Base-by-base conservation (phyloP, 2,113 vertebrate species). In the Pao palembangensis region DNA sequence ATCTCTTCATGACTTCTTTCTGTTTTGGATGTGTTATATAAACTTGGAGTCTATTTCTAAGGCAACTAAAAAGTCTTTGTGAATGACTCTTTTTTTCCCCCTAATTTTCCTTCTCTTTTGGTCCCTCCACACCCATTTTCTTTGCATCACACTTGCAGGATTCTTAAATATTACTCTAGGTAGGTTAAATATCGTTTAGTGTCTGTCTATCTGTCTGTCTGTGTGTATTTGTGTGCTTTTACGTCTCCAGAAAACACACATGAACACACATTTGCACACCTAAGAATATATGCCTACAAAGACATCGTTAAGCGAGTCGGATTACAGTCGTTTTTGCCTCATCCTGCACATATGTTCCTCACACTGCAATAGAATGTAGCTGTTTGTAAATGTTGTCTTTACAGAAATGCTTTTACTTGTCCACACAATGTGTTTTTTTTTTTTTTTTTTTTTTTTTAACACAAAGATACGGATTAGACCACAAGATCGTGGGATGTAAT, bases 101-200 rank as follows among this genome's bases (percentile, higher is more conserved):
- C 20, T 71, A 71, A 64, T 80, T 87, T 84, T 82, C 82, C 79
- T 76, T 85, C 74, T 86, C 78, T 85, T 88, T 85, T 84, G 68
- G 72, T 85, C 88, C 88, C 73, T 80, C 82, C 80, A 85, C 84
- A 85, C 82, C 86, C 82, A 85, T 86, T 85, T 86, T 80, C 85
- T 85, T 84, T 89, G 87, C 88, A 85, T 90, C 84, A 85, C 81
- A 89, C 85, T 86, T 86, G 80, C 79, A 64, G 90, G 90, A 91
- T 79, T 87, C 88, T 90, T 89, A 85, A 88, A 87, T 89, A 69
- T 89, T 76, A 84, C 78, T 80, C 87, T 91, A 90, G 89, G 89
- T 91, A 91, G 89, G 89, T 91, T 90, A 86, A 90, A 63, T 84
- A 83, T 88, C 18, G 83, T 87, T 90, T 88, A 88, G 87, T 91